Base-by-base conservation (phyloP, 2,888 invertebrate genomes). In the Himalopsyche kuldschensis region DNA sequence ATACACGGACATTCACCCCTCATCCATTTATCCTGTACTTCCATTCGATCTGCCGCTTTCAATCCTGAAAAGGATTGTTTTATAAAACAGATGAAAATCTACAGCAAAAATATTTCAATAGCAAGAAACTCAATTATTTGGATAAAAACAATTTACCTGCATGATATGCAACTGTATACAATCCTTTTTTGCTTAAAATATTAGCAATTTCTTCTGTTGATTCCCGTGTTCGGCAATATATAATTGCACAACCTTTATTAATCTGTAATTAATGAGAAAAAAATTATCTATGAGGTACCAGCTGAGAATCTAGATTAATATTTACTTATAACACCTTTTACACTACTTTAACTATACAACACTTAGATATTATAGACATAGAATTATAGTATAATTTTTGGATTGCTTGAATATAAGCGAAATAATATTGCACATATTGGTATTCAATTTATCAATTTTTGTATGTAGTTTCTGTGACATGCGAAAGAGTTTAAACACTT, bases 141-240 rank as follows among this genome's bases (percentile, higher is more conserved):
- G 75, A 69, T 0, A 15, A 69, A 10, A 30, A 69, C 17, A 69
- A 41, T 41, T 48, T 47, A 93, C 96, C 98, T 87, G 97, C 97
- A 91, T 99, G 98, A 91, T 99, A 99, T 81, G 98, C 95, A 81
- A 95, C 91, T 30, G 97, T 93, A 87, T 93, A 93, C 31, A 98
- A 91, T 81, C 96, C 97, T 88, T 94, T 93, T 85, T 93, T 93
- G 35, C 93, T 94, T 81, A 99, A 92, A 88, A 94, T 94, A 75
- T 92, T 91, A 0, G 98, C 96, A 85, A 99, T 91, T 84, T 95
- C 94, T 88, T 96, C 97, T 78, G 98, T 98, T 86, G 96, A 95
- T 87, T 98, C 98, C 85, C 99, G 92, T 0, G 98, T 98, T 85
- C 99, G 93, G 89, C 99, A 99, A 90, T 99, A 99, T 83, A 99